Conservation (phyloP, 2,888 invertebrate genomes). For the Leptura quadrifasciata region DNA sequence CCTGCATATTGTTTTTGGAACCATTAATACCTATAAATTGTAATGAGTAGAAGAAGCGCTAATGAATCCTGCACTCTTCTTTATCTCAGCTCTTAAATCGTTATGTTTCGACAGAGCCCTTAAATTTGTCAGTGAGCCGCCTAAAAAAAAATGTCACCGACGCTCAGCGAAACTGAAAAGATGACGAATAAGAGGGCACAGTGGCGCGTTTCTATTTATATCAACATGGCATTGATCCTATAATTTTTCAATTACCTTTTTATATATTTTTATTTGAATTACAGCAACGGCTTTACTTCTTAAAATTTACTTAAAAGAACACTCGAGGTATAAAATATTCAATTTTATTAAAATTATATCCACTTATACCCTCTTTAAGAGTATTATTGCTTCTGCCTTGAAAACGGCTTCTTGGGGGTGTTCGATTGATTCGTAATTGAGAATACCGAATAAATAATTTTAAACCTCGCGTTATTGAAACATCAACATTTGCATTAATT, state of each 20-base stretch:
- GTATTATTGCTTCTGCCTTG: too few species aligned
- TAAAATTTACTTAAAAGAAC: too few species aligned
- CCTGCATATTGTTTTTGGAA: background rate
- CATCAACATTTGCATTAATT: too few species aligned
- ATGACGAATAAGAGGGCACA: background rate
- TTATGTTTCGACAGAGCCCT: slow-evolving; percentile 8
- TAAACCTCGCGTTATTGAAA: too few species aligned
- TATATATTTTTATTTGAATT: too few species aligned
- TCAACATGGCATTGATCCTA: background rate
- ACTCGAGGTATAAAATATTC: too few species aligned
- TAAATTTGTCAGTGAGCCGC: slow-evolving; percentile 17
- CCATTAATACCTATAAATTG: background rate
- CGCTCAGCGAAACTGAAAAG: background rate
- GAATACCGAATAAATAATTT: too few species aligned
- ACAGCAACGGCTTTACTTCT: too few species aligned
- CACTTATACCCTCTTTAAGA: too few species aligned
- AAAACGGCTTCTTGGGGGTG: too few species aligned
- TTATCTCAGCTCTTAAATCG: slow-evolving; percentile 16
- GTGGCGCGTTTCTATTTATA: background rate
- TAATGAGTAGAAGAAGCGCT: background rate
- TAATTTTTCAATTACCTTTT: background rate
- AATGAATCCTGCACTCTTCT: background rate
- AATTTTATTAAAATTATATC: too few species aligned
- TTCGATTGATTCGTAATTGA: too few species aligned
- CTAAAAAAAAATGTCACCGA: background rate